These are phyloP conservation scores for Nyctibius grandis DNA, from an alignment of 2,797 vertebrate species.

Conservation along the genomic window DNA sequence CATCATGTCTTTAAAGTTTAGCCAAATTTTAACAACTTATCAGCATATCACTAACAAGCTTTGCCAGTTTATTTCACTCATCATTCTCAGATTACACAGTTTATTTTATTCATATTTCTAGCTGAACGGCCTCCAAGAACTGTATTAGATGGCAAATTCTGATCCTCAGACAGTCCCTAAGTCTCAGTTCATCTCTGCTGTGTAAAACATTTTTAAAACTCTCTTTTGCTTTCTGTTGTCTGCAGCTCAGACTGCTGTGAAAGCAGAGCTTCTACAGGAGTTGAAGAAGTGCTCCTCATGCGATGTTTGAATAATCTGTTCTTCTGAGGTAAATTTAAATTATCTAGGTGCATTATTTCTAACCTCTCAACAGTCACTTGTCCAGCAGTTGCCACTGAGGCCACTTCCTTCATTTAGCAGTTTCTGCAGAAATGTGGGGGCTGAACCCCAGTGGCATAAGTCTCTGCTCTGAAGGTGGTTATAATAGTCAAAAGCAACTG, in stretches of 20 bases:
- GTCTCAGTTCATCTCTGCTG: background rate
- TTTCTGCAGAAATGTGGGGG: background rate
- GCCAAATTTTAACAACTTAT: background rate
- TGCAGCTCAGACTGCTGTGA: background rate
- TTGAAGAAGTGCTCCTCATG: background rate
- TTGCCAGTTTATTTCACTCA: background rate
- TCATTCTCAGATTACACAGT: background rate
- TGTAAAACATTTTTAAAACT: background rate
- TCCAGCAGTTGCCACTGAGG: background rate
- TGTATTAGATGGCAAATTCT: background rate
- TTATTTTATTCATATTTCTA: background rate
- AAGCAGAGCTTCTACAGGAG: background rate
- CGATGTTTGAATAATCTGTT: background rate
- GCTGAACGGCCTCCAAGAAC: background rate
- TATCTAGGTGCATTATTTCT: background rate
- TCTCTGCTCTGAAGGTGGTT: background rate
- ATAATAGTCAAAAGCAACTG: background rate
- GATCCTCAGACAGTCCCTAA: background rate
- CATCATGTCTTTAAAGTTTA: constrained; percentile 35
- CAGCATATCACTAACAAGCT: background rate
- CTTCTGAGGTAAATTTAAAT: background rate
- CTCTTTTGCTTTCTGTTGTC: background rate
- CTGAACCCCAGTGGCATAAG: fast-evolving
- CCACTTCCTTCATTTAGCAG: background rate
- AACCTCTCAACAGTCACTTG: background rate